Percentiles rank a stretch among this genome's conserved stretches.
Conservation (phyloP, 2,113 vertebrate genomes). For the Notechis scutatus region DNA sequence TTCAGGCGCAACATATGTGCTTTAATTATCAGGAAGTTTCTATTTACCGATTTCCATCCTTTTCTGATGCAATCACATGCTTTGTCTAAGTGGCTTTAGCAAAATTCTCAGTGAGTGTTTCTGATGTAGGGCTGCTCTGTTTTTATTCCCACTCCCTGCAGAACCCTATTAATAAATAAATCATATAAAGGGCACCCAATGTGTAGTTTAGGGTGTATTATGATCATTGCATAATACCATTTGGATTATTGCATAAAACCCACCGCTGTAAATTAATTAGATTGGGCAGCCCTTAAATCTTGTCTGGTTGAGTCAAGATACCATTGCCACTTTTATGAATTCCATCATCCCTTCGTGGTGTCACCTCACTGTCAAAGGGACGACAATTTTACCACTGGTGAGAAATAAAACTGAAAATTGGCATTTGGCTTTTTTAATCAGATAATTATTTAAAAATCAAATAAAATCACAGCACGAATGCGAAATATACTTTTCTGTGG, state of each 20-base stretch:
- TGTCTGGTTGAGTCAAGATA: fast-evolving
- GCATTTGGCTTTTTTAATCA: constrained; percentile 62
- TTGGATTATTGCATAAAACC: constrained; percentile 4
- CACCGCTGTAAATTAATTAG: not conserved
- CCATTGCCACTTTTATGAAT: not conserved
- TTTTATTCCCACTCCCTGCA: not conserved
- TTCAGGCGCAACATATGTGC: not conserved
- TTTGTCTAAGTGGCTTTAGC: not conserved
- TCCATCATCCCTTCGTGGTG: constrained; percentile 1
- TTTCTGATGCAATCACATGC: not conserved
- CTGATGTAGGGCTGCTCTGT: not conserved
- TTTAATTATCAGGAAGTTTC: not conserved
- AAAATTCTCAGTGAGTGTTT: not conserved
- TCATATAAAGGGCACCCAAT: not conserved
- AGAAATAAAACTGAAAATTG: constrained; percentile 44
- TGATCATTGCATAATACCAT: not conserved
- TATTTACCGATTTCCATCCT: not conserved
- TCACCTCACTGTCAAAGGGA: constrained; percentile 3
- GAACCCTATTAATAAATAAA: not conserved
- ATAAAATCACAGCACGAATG: constrained; percentile 44
- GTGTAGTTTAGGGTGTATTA: not conserved
- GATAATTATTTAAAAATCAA: constrained; percentile 61
- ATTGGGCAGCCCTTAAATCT: not conserved
- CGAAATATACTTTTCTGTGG: constrained; percentile 50
- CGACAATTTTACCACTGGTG: constrained; percentile 21